These are phyloP conservation scores for Bombycilla garrulus DNA, from an alignment of 2,113 vertebrate species.

Conservation along the genomic window DNA sequence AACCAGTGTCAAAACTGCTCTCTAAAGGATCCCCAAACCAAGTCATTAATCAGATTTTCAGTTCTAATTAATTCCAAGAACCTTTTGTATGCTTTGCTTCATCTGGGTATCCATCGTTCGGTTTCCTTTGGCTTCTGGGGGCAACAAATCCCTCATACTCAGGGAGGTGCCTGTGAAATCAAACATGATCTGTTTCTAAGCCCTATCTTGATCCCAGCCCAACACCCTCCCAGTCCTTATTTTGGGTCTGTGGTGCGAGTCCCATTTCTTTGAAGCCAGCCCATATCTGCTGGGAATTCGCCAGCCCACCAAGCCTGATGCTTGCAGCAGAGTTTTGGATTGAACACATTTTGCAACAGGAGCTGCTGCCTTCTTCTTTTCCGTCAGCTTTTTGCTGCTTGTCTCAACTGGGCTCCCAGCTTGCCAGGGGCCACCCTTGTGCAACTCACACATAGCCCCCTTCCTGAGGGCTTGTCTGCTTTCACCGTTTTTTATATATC, in stretches of 20 bases:
- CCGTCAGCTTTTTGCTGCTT: neutral
- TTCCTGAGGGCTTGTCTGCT: neutral
- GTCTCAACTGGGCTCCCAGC: neutral
- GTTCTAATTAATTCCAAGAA: slow-evolving; percentile 45
- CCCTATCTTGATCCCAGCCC: neutral
- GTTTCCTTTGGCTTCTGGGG: neutral
- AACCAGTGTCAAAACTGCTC: neutral
- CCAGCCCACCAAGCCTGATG: neutral
- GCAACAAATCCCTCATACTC: neutral
- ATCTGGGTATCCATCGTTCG: neutral
- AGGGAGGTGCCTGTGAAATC: neutral
- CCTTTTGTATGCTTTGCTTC: slow-evolving; percentile 6
- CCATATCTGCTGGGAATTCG: neutral
- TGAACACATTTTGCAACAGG: neutral
- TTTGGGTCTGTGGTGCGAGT: neutral
- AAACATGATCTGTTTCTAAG: neutral
- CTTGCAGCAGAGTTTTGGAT: neutral
- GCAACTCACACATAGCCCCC: neutral
- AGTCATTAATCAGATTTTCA: slow-evolving; percentile 38
- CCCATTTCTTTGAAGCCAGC: neutral
- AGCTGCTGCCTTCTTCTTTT: neutral
- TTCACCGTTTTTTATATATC: neutral
- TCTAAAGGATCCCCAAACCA: slow-evolving; percentile 12
- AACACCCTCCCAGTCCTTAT: neutral
- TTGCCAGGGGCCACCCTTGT: neutral